Conservation (phyloP, 2,113 vertebrate genomes). For the Austrofundulus limnaeus region DNA sequence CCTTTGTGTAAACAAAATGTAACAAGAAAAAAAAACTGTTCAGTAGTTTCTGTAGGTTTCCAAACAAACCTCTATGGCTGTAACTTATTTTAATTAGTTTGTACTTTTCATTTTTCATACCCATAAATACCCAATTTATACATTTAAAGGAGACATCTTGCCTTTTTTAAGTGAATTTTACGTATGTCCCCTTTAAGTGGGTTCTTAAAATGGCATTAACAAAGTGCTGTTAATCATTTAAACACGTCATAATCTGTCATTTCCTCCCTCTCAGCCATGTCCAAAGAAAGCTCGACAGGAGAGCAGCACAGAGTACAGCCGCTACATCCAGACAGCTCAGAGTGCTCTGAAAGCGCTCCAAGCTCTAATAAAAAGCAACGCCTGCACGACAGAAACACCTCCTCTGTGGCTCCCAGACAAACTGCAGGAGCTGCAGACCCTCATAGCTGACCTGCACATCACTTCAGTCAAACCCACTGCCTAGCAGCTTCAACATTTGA, state of each 20-base stretch:
- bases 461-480: slow-evolving; percentile 18
- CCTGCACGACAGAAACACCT: slow-evolving; percentile 22
- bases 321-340: slow-evolving; percentile 77
- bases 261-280: slow-evolving; percentile 75
- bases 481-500: too few relatives aligned
- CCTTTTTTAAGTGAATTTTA: too few relatives aligned
- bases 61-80: too few relatives aligned
- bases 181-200: too few relatives aligned
- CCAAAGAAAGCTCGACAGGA: slow-evolving; percentile 83
- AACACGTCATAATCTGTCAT: background rate
- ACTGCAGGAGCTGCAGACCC: slow-evolving; percentile 78
- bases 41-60: too few relatives aligned
- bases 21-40: too few relatives aligned
- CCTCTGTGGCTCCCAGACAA: slow-evolving; percentile 83
- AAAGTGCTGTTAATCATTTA: background rate
- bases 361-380: slow-evolving; percentile 55
- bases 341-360: slow-evolving; percentile 81
- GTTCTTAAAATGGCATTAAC: too few relatives aligned
- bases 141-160: too few relatives aligned
- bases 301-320: slow-evolving; percentile 73
- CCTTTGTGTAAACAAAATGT: too few relatives aligned
- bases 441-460: slow-evolving; percentile 72
- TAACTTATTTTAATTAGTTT: too few relatives aligned
- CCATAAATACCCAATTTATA: too few relatives aligned
- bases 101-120: too few relatives aligned